Conservation (phyloP, 2,888 invertebrate genomes). For the Linyphia triangularis region DNA sequence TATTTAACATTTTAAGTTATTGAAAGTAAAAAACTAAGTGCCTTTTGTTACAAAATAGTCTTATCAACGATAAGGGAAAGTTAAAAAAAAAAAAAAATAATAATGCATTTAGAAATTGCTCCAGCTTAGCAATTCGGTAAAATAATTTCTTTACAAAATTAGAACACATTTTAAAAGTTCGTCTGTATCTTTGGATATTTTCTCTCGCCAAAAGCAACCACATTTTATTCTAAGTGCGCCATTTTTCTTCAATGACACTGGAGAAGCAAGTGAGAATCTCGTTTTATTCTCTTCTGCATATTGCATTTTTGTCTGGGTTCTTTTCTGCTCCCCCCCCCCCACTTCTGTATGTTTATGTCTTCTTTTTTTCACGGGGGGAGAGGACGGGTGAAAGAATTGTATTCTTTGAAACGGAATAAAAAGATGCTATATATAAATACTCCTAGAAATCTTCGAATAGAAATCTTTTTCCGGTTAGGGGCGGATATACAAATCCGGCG, state of each 20-base stretch:
- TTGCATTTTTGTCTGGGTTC: neutral
- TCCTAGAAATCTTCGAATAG: neutral
- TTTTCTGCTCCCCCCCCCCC: neutral
- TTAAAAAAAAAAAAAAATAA: too few species aligned
- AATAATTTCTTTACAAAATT: neutral
- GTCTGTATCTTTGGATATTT: too few species aligned
- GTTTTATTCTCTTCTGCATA: neutral
- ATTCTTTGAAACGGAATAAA: neutral
- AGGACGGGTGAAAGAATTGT: neutral
- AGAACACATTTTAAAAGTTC: neutral
- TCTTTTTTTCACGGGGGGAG: neutral
- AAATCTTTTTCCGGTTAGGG: neutral
- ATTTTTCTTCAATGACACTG: neutral
- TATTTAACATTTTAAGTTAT: too few species aligned
- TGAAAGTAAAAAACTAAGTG: too few species aligned
- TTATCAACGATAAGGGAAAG: too few species aligned
- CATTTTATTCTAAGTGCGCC: neutral
- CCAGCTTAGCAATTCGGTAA: too few species aligned
- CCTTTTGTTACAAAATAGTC: too few species aligned
- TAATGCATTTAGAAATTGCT: too few species aligned
- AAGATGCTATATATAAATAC: neutral
- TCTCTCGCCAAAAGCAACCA: neutral
- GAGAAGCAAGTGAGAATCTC: neutral
- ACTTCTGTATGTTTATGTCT: neutral
- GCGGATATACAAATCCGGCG: neutral